These are phyloP conservation scores for Zygaena filipendulae DNA, from an alignment of 2,888 invertebrate genomes.

Conservation along the genomic window DNA sequence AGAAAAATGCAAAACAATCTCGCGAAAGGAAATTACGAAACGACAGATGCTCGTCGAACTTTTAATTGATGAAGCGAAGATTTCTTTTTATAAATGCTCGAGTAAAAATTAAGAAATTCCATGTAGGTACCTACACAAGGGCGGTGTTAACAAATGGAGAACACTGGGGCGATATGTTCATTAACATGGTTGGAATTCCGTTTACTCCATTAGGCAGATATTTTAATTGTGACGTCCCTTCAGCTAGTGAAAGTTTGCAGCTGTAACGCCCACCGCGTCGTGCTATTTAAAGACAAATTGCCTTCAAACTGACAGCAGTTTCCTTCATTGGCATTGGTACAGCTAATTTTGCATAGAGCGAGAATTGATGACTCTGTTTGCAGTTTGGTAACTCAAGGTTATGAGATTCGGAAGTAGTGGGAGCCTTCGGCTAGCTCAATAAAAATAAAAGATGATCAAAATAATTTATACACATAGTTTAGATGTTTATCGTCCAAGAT, in stretches of 20 bases:
- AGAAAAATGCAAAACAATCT: too few relatives aligned
- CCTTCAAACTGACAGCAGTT: constrained; percentile 46
- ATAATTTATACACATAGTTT: too few relatives aligned
- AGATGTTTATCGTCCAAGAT: too few relatives aligned
- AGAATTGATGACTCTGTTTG: too few relatives aligned
- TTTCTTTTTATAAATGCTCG: constrained; percentile 29
- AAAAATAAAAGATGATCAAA: too few relatives aligned
- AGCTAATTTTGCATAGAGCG: too few relatives aligned
- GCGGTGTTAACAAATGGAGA: constrained; percentile 38
- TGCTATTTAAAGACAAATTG: constrained; percentile 63
- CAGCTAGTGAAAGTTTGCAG: constrained; percentile 56
- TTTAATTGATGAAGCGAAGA: constrained; percentile 31
- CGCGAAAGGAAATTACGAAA: constrained; percentile 22
- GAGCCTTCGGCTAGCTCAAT: too few relatives aligned
- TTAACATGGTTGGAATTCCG: constrained; percentile 58
- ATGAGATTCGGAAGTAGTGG: too few relatives aligned
- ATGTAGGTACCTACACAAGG: constrained; percentile 4
- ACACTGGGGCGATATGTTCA: constrained; percentile 55
- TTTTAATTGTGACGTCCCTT: constrained; percentile 60
- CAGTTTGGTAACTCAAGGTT: too few relatives aligned
- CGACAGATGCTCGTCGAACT: constrained; percentile 28
- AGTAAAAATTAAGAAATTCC: constrained; percentile 22
- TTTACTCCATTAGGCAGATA: constrained; percentile 62
- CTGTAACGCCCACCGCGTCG: constrained; percentile 53
- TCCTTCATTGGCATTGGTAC: too few relatives aligned